Evolutionary conservation across 2,888 invertebrate species (phyloP), one percentile per base, ranked within the genome.

Genomic region (Brachyptera putata): DNA sequence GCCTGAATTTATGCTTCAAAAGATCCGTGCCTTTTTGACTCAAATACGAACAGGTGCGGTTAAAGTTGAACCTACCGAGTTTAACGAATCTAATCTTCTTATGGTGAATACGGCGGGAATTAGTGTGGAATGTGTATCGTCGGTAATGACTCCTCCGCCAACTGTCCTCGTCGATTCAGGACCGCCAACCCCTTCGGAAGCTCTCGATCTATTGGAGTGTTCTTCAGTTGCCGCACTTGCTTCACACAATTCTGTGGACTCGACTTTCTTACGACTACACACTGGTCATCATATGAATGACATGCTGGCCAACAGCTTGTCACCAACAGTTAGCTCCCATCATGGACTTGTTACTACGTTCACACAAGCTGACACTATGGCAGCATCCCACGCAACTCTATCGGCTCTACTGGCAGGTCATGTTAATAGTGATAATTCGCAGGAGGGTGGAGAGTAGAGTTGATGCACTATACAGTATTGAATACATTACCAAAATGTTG

Each of bases 1-100:
- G 1, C 90, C 90, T 9, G 79, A 81, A 21, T 87, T 86, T 74
- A 85, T 91, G 80, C 69, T 87, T 34, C 79, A 82, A 62, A 91
- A 91, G 76, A 87, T 90, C 71, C 84, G 84, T 67, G 75, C 78
- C 0, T 87, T 84, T 69, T 84, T 89, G 68, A 75, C 76, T 55
- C 71, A 74, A 60, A 73, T 75, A 14, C 68, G 74, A 57, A 76
- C 72, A 57, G 77, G 18, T 22, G 61, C 30, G 60, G 41, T 57
- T 57, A 39, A 62, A 63, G 58, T 57, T 1, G 25, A n/a, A 53
- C 53, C 50, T 21, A 56, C 58, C 16, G 61, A 61, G 24, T 26
- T 39, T 16, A 53, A 43, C 18, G 61, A 63, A 18, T 26, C 53
- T 13, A 48, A 56, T 22, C 56, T 59, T 24, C 39, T 48, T 13